Percentiles rank a stretch among this genome's conserved stretches.
These are phyloP conservation scores for Altica lythri DNA, from an alignment of 2,888 invertebrate species.

Conservation along the genomic window DNA sequence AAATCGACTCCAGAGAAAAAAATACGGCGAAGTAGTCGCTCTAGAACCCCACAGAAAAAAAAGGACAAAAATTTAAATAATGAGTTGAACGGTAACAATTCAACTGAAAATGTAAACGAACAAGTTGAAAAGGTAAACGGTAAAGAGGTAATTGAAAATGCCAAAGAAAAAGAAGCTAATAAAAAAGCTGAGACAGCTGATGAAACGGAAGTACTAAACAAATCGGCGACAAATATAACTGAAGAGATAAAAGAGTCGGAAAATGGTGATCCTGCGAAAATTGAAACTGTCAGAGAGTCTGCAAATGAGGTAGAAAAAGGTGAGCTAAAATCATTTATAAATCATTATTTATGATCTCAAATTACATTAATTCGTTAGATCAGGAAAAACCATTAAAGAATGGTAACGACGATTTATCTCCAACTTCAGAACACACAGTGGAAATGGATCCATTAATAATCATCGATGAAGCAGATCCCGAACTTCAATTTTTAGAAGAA, in stretches of 20 bases:
- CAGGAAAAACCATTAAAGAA: not conserved
- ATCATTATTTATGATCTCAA: not conserved
- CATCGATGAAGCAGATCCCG: conserved; percentile 48
- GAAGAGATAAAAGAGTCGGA: not conserved
- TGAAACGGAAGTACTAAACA: not conserved
- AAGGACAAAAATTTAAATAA: conserved; percentile 10
- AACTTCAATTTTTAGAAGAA: conserved; percentile 50
- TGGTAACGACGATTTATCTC: too few species aligned
- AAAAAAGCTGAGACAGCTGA: not conserved
- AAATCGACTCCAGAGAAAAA: too few species aligned
- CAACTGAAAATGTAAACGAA: conserved; percentile 25
- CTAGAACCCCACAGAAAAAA: conserved; percentile 38
- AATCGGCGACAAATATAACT: not conserved
- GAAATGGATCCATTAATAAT: conserved; percentile 51
- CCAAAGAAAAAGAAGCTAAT: not conserved
- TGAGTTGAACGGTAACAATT: not conserved
- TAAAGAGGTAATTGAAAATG: conserved; percentile 19
- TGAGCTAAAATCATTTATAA: not conserved
- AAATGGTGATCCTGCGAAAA: conserved; percentile 8
- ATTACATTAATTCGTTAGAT: not conserved
- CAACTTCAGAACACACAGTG: conserved; percentile 19
- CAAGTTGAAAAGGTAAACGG: conserved; percentile 25
- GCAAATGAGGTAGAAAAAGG: not conserved
- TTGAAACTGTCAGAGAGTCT: not conserved
- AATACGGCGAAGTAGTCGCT: conserved; percentile 39